phyloP scores from a whole-genome alignment of 2,113 vertebrate species.

The Odontophorus gujanensis region DNA sequence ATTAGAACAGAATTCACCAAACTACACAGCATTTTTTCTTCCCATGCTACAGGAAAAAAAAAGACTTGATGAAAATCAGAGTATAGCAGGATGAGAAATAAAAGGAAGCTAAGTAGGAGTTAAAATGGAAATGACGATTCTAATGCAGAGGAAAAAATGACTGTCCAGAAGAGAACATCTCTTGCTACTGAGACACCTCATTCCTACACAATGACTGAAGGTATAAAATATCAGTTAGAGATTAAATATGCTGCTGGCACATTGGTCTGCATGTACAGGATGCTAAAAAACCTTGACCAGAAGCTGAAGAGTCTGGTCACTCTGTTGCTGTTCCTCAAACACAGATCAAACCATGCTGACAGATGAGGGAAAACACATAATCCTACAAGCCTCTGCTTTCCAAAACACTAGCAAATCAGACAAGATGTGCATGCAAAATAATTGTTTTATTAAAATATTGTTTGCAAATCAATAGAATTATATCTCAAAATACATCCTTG shows the following conservation, averaged over 20 bases:
- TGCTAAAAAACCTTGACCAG: not conserved
- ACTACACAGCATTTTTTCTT: not conserved
- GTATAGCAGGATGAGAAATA: not conserved
- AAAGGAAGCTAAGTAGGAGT: not conserved
- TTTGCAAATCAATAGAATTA: not conserved
- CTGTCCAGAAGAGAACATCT: not conserved
- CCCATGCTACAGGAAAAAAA: not conserved
- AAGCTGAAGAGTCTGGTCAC: not conserved
- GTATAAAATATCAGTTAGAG: not conserved
- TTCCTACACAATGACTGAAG: not conserved
- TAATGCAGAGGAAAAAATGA: not conserved
- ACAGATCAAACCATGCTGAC: not conserved
- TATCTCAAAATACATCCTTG: not conserved
- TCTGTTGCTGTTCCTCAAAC: not conserved
- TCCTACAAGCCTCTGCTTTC: not conserved
- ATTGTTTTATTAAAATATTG: not conserved
- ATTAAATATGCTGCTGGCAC: not conserved
- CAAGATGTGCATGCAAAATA: not conserved
- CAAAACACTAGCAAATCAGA: rapidly evolving
- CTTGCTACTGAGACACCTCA: not conserved
- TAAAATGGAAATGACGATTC: not conserved
- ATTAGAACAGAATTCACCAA: not conserved
- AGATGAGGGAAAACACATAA: not conserved
- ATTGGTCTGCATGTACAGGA: not conserved
- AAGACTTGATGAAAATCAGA: not conserved